Percentiles rank a stretch among this genome's conserved stretches.
Conservation (phyloP, 1,140 invertebrate species). For the Sarcophaga bullata region DNA sequence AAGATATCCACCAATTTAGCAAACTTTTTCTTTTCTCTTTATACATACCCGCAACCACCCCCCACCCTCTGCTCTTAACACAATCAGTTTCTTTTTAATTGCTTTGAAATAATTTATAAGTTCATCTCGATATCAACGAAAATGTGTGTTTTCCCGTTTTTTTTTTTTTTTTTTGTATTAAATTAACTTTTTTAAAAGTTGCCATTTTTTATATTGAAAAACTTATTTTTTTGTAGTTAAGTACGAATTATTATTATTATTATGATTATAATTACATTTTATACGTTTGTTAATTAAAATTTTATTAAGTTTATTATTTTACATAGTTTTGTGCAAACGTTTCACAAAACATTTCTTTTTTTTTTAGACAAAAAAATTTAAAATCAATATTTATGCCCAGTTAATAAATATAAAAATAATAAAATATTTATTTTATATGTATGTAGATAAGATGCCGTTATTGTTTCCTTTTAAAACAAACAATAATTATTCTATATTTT, state of each 20-base stretch:
- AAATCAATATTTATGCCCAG: not conserved
- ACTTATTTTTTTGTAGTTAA: not conserved
- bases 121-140: constrained; percentile 35
- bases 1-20: too few relatives aligned
- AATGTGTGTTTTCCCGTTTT: constrained; percentile 6
- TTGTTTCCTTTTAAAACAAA: not conserved
- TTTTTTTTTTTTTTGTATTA: constrained; percentile 15
- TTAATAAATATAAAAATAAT: not conserved
- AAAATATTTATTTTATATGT: not conserved
- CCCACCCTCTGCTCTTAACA: too few relatives aligned
- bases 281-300: constrained; percentile 23
- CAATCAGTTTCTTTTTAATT: not conserved
- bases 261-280: not conserved
- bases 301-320: constrained; percentile 5
- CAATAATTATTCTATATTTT: not conserved
- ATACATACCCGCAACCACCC: too few relatives aligned
- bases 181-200: constrained; percentile 34
- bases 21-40: too few relatives aligned
- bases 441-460: constrained; percentile 9
- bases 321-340: not conserved
- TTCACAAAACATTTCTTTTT: not conserved
- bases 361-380: not conserved
- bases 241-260: not conserved
- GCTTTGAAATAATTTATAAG: constrained; percentile 5
- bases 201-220: constrained; percentile 31